Percentiles rank a stretch among this genome's conserved stretches.
These are phyloP conservation scores for Mongoloraphidia duomilia DNA, from an alignment of 2,888 invertebrate genomes.

Conservation along the genomic window DNA sequence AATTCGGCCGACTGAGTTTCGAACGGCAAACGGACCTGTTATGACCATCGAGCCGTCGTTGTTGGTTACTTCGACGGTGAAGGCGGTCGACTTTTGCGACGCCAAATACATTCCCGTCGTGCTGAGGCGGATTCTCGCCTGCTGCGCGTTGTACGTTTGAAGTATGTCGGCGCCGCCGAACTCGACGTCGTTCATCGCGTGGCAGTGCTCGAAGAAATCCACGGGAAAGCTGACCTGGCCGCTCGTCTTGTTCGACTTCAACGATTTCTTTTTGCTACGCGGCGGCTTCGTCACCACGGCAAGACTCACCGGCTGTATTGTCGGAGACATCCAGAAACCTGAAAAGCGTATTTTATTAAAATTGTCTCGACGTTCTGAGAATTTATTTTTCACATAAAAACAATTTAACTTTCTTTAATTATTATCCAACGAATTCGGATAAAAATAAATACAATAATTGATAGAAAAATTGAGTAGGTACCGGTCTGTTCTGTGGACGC, in stretches of 20 bases:
- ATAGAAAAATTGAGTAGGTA: conserved; percentile 8
- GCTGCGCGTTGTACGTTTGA: conserved; percentile 86
- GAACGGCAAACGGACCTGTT: conserved; percentile 30
- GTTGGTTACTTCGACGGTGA: conserved; percentile 76
- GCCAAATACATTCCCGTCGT: conserved; percentile 83
- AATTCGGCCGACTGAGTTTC: too few relatives aligned
- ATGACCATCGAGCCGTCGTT: conserved; percentile 80
- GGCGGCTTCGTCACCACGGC: conserved; percentile 28
- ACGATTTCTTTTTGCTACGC: conserved; percentile 42
- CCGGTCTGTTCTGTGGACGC: conserved; percentile 74
- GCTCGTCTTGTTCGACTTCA: conserved; percentile 43
- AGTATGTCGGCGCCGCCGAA: conserved; percentile 89
- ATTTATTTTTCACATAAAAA: neutral
- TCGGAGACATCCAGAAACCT: conserved; percentile 52
- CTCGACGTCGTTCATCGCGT: conserved; percentile 81
- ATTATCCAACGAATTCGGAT: neutral
- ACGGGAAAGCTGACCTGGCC: conserved; percentile 72
- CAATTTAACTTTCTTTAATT: neutral
- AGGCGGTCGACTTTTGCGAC: conserved; percentile 80
- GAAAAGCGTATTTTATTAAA: conserved; percentile 1
- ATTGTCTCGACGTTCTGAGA: neutral
- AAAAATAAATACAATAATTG: conserved; percentile 3
- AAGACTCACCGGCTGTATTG: conserved; percentile 39
- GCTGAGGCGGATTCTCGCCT: conserved; percentile 81
- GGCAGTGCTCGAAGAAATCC: conserved; percentile 95